A percentile compares a stretch with the other conserved stretches of the same genome.
phyloP scores from a whole-genome alignment of 2,797 vertebrate genomes.

The Lepilemur septentrionalis region DNA sequence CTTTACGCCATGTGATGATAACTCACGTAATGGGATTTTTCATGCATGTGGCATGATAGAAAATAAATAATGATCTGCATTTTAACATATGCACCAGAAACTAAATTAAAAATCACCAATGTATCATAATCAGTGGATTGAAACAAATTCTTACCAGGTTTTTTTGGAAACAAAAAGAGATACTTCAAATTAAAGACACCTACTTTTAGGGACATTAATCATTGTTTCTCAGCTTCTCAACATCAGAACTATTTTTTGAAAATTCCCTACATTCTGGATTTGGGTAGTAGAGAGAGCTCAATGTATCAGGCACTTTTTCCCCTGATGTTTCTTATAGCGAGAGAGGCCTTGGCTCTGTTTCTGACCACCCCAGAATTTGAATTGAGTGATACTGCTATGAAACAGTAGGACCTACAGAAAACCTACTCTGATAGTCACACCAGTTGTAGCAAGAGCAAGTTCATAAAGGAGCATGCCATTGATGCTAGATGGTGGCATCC shows the following conservation, averaged over 20 bases:
- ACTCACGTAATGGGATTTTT: slow-evolving; percentile 9
- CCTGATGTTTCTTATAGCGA: background rate
- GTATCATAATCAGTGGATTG: background rate
- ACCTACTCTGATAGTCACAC: background rate
- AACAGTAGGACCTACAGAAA: background rate
- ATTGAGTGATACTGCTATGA: background rate
- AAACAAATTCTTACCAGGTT: background rate
- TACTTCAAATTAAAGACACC: slow-evolving; percentile 3
- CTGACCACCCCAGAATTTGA: background rate
- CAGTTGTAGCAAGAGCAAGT: background rate
- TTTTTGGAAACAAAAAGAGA: background rate
- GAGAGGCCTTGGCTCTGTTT: background rate
- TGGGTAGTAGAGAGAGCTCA: background rate
- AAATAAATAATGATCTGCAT: slow-evolving; percentile 13
- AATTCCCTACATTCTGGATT: background rate
- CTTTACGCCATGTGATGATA: background rate
- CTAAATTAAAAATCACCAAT: slow-evolving; percentile 24
- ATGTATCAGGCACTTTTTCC: background rate
- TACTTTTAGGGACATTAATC: background rate
- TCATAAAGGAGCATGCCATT: background rate
- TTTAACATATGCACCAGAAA: slow-evolving; percentile 33
- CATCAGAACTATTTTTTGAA: background rate
- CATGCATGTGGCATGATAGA: background rate
- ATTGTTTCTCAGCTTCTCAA: background rate
- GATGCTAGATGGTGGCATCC: too few species aligned